A percentile compares a stretch with the other conserved stretches of the same genome.
phyloP scores from a whole-genome alignment of 2,113 vertebrate species.

The Hippocampus abdominalis region DNA sequence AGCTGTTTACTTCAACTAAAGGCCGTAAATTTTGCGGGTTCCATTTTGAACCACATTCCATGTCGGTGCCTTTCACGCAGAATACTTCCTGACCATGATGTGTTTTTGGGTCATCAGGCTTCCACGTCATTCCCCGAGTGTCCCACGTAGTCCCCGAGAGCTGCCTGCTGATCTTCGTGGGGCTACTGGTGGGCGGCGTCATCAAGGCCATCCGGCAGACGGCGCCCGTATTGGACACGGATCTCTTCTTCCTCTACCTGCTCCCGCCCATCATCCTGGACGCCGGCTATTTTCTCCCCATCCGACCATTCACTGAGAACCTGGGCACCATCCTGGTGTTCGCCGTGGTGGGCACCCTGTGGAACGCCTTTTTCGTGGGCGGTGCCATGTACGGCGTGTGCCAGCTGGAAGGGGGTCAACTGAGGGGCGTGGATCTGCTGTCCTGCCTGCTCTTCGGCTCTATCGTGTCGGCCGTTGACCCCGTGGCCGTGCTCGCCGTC shows the following conservation, averaged over 20 bases:
- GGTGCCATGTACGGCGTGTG: constrained; percentile 83
- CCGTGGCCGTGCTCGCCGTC: constrained; percentile 90
- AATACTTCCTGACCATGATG: background rate
- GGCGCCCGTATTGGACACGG: constrained; percentile 79
- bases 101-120: constrained; percentile 73
- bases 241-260: constrained; percentile 93
- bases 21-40: no score
- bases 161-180: constrained; percentile 92
- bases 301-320: constrained; percentile 89
- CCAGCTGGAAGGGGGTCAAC: constrained; percentile 65
- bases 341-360: constrained; percentile 90
- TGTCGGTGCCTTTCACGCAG: no score
- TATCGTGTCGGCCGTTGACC: constrained; percentile 94
- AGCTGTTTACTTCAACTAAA: no score
- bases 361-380: constrained; percentile 90
- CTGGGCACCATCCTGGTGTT: constrained; percentile 93
- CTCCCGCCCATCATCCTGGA: constrained; percentile 97
- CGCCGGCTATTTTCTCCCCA: constrained; percentile 92
- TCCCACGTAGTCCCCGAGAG: constrained; percentile 88
- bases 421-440: constrained; percentile 78
- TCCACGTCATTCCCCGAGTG: constrained; percentile 86
- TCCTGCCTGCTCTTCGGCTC: constrained; percentile 89
- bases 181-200: constrained; percentile 86
- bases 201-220: constrained; percentile 81
- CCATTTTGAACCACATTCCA: no score